Evolutionary conservation across 2,797 vertebrate species (phyloP).

Genomic region (Typhlichthys subterraneus): DNA sequence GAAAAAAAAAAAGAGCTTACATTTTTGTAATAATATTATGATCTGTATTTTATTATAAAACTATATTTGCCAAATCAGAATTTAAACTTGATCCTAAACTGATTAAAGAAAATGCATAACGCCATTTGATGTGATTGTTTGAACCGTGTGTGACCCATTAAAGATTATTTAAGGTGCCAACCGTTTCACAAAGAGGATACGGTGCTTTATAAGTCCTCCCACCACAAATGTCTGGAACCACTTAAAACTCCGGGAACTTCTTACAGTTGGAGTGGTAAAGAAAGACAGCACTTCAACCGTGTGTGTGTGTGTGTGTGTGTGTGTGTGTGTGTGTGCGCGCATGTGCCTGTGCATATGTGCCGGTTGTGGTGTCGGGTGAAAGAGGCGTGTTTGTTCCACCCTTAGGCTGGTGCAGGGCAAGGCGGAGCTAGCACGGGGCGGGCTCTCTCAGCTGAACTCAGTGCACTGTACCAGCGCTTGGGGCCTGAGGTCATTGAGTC

Average conservation of each 20-base stretch:
- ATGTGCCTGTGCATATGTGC: slow-evolving; percentile 32
- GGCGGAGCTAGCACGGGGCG: slow-evolving; percentile 68
- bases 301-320: slow-evolving; percentile 2
- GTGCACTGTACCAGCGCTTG: slow-evolving; percentile 78
- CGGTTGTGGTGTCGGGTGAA: slow-evolving; percentile 64
- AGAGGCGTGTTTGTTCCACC: slow-evolving; percentile 77
- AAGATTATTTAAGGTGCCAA: too few species aligned
- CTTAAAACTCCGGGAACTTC: slow-evolving; percentile 34
- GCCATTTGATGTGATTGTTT: too few species aligned
- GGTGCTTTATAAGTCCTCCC: slow-evolving; percentile 1
- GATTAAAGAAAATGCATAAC: neutral
- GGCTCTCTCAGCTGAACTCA: slow-evolving; percentile 76
- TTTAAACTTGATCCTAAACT: neutral
- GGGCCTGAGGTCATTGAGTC: slow-evolving; percentile 80
- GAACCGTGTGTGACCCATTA: too few species aligned
- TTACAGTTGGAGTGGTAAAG: slow-evolving; percentile 55
- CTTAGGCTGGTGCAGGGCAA: slow-evolving; percentile 61
- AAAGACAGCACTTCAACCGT: slow-evolving; percentile 45
- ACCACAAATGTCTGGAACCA: slow-evolving; percentile 25
- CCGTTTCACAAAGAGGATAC: neutral
- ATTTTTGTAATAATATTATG: slow-evolving; percentile 13
- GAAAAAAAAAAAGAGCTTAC: slow-evolving; percentile 3
- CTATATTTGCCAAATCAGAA: slow-evolving; percentile 2
- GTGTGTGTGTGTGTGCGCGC: slow-evolving; percentile 10
- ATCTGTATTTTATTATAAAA: neutral